Conservation (phyloP, 2,888 invertebrate genomes). For the Dicyrtoma fusca region DNA sequence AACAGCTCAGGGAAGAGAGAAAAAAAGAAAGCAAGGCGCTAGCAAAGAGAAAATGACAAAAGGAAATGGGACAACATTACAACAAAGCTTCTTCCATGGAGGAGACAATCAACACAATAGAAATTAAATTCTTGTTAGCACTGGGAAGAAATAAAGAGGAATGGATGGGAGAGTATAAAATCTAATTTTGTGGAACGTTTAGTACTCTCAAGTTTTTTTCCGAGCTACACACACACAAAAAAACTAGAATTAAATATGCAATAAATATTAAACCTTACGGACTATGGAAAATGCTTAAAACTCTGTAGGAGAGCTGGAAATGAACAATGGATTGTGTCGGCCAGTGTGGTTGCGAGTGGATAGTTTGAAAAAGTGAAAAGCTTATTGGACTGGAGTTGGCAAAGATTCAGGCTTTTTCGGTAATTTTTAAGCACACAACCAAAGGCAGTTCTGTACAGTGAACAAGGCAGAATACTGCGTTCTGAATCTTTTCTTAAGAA, state of each 20-base stretch:
- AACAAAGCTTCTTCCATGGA: neutral
- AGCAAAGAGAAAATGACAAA: no score
- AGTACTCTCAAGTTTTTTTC: no score
- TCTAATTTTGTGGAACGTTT: no score
- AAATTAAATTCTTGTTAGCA: constrained; percentile 18
- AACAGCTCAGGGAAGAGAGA: no score
- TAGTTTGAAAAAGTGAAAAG: constrained; percentile 14
- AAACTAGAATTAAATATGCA: constrained; percentile 8
- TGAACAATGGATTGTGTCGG: neutral
- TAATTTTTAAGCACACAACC: constrained; percentile 17
- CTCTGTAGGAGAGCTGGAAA: neutral
- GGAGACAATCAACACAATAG: neutral
- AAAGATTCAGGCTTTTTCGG: constrained; percentile 20
- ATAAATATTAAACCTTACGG: neutral
- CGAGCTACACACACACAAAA: neutral
- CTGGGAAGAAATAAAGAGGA: neutral
- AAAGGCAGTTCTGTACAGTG: constrained; percentile 1
- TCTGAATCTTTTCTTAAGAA: no score
- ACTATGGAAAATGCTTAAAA: neutral
- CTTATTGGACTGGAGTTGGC: constrained; percentile 30
- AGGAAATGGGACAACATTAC: no score
- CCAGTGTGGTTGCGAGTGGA: no score
- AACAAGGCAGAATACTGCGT: neutral
- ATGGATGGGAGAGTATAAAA: neutral
- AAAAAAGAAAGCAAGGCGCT: no score